phyloP scores from a whole-genome alignment of 2,113 vertebrate species.

The Oreotrochilus melanogaster region DNA sequence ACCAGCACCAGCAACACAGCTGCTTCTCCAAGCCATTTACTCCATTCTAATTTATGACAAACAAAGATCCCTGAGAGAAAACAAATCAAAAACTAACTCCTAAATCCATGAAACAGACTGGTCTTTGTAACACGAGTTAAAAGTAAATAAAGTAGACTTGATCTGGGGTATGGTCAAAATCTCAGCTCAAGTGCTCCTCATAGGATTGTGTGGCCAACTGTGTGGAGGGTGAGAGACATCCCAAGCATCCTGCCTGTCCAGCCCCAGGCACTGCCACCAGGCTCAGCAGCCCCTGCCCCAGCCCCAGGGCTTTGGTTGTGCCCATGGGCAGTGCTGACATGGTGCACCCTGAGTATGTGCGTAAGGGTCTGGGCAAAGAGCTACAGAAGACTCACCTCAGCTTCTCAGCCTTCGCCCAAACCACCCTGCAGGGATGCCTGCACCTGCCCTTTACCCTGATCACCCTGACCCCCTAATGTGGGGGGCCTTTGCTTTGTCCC shows the following conservation, averaged over 20 bases:
- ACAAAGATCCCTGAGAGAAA: neutral
- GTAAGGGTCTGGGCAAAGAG: neutral
- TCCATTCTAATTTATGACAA: neutral
- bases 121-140: neutral
- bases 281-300: neutral
- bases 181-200: neutral
- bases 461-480: neutral
- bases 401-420: neutral
- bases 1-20: neutral
- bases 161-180: neutral
- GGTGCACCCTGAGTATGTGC: accelerated
- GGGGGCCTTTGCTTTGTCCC: accelerated
- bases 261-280: neutral
- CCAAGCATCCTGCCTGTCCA: neutral
- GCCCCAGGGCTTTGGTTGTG: neutral
- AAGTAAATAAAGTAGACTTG: neutral
- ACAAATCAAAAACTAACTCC: neutral
- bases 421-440: neutral
- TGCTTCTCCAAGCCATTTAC: neutral
- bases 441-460: neutral
- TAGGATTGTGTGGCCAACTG: neutral
- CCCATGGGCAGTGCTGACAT: neutral
- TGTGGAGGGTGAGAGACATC: no score
- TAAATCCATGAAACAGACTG: neutral
- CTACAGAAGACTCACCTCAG: neutral